These are phyloP conservation scores for Arothron firmamentum DNA, from an alignment of 2,113 vertebrate species.

Conservation along the genomic window DNA sequence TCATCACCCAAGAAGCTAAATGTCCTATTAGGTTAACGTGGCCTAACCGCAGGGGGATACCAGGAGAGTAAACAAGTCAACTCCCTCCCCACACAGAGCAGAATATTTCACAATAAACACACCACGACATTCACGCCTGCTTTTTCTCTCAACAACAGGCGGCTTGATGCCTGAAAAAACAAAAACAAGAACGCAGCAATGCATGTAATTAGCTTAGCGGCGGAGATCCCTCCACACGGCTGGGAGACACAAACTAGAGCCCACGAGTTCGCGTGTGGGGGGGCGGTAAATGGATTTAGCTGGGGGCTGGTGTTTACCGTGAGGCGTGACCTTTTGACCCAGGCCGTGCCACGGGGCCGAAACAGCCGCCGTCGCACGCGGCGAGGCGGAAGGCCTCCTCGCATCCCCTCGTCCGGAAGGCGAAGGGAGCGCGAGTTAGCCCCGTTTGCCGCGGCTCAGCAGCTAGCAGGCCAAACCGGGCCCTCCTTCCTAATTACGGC, in stretches of 20 bases:
- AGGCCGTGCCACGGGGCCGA: slow-evolving; percentile 20
- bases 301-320: slow-evolving; percentile 6
- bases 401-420: too few relatives aligned
- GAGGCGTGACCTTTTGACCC: slow-evolving; percentile 21
- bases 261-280: too few relatives aligned
- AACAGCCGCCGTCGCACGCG: neutral
- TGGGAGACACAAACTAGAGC: neutral
- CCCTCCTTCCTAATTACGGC: slow-evolving; percentile 71
- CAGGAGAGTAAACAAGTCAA: slow-evolving; percentile 15
- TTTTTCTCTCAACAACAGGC: neutral
- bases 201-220: neutral
- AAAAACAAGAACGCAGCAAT: neutral
- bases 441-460: slow-evolving; percentile 38
- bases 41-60: slow-evolving; percentile 16
- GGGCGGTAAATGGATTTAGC: slow-evolving; percentile 20
- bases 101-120: slow-evolving; percentile 11
- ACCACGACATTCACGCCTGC: neutral
- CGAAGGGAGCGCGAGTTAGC: too few relatives aligned
- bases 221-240: too few relatives aligned
- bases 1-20: slow-evolving; percentile 6
- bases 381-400: too few relatives aligned
- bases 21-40: slow-evolving; percentile 15
- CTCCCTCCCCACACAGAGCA: slow-evolving; percentile 12
- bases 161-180: neutral
- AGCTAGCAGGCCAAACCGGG: slow-evolving; percentile 45